Conservation (phyloP, 2,113 vertebrate species). For the Planiliza haematocheilus region DNA sequence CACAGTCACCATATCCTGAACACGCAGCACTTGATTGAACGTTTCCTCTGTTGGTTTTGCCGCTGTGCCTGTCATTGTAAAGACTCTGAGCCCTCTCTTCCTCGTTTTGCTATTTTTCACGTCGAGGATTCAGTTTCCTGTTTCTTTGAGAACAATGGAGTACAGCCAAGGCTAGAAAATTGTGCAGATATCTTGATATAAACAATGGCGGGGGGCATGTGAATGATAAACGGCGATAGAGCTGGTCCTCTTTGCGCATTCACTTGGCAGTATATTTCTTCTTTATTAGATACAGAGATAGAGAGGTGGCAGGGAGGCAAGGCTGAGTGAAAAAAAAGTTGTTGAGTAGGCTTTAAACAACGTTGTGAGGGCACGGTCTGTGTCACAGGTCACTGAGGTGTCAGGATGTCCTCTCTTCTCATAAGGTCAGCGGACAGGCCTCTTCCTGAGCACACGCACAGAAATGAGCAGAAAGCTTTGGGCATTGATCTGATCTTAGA, state of each 20-base stretch:
- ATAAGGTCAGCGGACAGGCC: slow-evolving; percentile 19
- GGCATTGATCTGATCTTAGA: slow-evolving; percentile 25
- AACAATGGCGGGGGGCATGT: slow-evolving; percentile 30
- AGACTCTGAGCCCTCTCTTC: slow-evolving; percentile 63
- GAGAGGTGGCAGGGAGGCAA: neutral
- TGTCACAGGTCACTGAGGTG: slow-evolving; percentile 51
- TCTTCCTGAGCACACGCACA: neutral
- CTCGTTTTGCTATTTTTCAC: slow-evolving; percentile 70
- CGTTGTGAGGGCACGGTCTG: slow-evolving; percentile 13
- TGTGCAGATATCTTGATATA: slow-evolving; percentile 51
- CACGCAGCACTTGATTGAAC: slow-evolving; percentile 47
- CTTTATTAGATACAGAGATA: neutral
- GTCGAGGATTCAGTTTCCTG: slow-evolving; percentile 73
- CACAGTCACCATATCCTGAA: slow-evolving; percentile 63
- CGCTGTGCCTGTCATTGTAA: slow-evolving; percentile 57
- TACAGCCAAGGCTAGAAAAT: slow-evolving; percentile 19
- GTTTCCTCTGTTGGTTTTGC: slow-evolving; percentile 72
- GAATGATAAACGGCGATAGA: neutral
- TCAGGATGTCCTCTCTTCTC: slow-evolving; percentile 69
- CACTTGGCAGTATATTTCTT: neutral
- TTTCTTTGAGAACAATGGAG: slow-evolving; percentile 75
- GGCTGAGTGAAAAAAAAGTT: slow-evolving; percentile 18
- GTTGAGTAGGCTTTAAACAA: slow-evolving; percentile 30
- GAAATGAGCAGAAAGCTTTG: slow-evolving; percentile 14
- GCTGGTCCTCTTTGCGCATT: too few species aligned